These are phyloP conservation scores for Lonchura striata DNA, from an alignment of 2,113 vertebrate species.

Conservation along the genomic window DNA sequence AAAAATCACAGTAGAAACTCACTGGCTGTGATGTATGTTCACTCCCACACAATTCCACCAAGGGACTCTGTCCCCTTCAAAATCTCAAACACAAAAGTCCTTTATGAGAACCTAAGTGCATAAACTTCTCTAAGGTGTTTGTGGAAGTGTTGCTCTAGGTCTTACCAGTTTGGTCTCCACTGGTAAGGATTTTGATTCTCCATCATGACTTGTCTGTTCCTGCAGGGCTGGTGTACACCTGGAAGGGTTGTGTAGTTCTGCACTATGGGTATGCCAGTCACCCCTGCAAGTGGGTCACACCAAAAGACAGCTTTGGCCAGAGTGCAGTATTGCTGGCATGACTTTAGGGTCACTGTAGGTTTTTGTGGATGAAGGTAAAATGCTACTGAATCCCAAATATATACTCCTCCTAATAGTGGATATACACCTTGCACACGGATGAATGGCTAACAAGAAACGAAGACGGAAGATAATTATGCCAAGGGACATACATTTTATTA, in stretches of 20 bases:
- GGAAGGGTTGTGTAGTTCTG: not conserved
- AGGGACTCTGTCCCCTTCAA: not conserved
- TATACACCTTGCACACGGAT: not conserved
- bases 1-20: not conserved
- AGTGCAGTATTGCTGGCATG: not conserved
- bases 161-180: not conserved
- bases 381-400: not conserved
- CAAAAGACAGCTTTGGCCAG: not conserved
- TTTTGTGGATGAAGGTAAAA: not conserved
- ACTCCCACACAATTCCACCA: not conserved
- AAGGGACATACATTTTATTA: not conserved
- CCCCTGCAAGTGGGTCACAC: not conserved
- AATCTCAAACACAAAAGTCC: not conserved
- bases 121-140: not conserved
- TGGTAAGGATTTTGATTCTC: not conserved
- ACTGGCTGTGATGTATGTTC: not conserved
- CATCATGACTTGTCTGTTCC: rapidly evolving
- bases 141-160: not conserved
- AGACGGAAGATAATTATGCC: not conserved
- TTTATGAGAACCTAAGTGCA: rapidly evolving
- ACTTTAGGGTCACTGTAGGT: not conserved
- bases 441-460: not conserved
- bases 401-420: not conserved
- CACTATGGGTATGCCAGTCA: not conserved
- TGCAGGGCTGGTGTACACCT: not conserved